Percentiles rank a stretch among this genome's conserved stretches.
These are phyloP conservation scores for Acanthosepion pharaonis DNA, from an alignment of 2,888 invertebrate genomes.

Conservation along the genomic window DNA sequence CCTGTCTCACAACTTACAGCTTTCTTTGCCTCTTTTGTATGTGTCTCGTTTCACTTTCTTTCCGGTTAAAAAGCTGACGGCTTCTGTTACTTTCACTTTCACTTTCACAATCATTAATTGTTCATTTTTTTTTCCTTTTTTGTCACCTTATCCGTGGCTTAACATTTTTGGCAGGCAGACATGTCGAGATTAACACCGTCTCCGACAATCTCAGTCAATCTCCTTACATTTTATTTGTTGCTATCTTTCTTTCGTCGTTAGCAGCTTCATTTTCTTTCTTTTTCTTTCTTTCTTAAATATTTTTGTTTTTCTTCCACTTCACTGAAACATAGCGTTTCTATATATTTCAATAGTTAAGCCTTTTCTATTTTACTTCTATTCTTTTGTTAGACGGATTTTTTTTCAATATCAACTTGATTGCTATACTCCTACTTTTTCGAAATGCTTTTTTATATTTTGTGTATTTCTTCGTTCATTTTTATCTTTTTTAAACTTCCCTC, in stretches of 20 bases:
- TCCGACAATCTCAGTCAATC: background rate
- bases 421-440: no score
- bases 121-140: background rate
- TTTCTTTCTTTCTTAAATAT: background rate
- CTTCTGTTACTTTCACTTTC: background rate
- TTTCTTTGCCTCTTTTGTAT: background rate
- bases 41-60: background rate
- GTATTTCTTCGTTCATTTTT: no score
- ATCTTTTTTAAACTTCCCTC: no score
- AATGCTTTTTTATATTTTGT: no score
- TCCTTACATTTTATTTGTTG: background rate
- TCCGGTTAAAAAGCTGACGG: background rate
- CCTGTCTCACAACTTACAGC: background rate
- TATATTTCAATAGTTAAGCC: no score
- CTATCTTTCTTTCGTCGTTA: background rate
- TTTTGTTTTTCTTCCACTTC: background rate
- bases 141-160: background rate
- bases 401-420: no score
- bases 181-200: conserved; percentile 33
- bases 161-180: conserved; percentile 10
- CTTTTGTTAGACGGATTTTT: background rate
- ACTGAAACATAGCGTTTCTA: no score
- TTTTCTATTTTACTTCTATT: no score
- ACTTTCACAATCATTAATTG: background rate
- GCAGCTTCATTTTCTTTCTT: background rate